Evolutionary conservation across 2,797 vertebrate species (phyloP).

Genomic region (Halcyon smyrnensis): DNA sequence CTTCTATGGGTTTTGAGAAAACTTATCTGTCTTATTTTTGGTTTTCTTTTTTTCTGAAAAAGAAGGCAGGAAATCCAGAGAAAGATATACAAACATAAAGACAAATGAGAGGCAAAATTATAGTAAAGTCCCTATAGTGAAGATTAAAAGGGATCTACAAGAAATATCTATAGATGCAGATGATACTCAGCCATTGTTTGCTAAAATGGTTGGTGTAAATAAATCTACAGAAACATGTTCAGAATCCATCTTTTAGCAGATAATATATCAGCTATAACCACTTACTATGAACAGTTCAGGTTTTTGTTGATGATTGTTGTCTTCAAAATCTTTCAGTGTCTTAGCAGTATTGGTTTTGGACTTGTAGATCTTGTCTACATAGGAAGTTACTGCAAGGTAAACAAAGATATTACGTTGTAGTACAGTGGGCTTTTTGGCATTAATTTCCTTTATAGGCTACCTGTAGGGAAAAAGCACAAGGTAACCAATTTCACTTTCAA

Average conservation of each 20-base stretch:
- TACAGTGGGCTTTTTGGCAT: background rate
- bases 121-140: background rate
- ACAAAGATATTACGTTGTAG: background rate
- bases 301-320: background rate
- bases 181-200: background rate
- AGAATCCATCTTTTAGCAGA: background rate
- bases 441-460: background rate
- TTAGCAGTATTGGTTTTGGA: background rate
- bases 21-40: background rate
- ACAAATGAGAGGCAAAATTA: background rate
- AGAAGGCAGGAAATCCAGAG: background rate
- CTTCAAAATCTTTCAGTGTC: background rate
- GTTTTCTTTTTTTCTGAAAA: background rate
- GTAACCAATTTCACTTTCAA: background rate
- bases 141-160: background rate
- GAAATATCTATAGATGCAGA: background rate
- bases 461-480: background rate
- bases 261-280: background rate
- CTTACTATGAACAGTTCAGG: background rate
- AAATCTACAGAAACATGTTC: background rate
- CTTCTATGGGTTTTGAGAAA: background rate
- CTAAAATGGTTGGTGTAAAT: background rate
- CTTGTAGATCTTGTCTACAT: background rate
- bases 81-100: background rate
- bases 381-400: background rate